Conservation (phyloP, 2,888 invertebrate genomes). For the Anoplius nigerrimus region DNA sequence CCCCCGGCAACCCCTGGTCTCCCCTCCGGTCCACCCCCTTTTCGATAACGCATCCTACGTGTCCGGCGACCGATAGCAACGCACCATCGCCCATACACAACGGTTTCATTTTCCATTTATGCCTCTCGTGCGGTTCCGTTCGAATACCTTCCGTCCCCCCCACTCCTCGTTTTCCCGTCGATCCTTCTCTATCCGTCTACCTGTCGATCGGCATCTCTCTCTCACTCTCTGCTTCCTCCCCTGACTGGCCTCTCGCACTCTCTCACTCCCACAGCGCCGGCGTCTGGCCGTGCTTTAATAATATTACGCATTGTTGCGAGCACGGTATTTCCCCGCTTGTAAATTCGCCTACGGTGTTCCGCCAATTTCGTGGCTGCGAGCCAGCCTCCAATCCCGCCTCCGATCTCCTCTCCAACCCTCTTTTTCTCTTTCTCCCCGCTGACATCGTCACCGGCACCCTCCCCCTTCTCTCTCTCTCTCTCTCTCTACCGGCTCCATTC, state of each 20-base stretch:
- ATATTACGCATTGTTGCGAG: conserved; percentile 55
- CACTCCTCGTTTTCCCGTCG: conserved; percentile 37
- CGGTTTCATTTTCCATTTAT: conserved; percentile 40
- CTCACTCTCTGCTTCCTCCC: too few relatives aligned
- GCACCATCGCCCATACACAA: conserved; percentile 37
- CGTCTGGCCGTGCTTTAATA: conserved; percentile 45
- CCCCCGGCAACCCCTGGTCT: too few relatives aligned
- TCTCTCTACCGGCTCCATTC: neutral
- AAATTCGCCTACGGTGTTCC: conserved; percentile 46
- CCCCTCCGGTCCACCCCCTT: too few relatives aligned
- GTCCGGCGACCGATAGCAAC: conserved; percentile 25
- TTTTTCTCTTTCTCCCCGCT: neutral
- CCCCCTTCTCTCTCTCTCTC: neutral
- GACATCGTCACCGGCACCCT: neutral
- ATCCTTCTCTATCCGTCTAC: conserved; percentile 30
- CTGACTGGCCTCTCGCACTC: conserved; percentile 14
- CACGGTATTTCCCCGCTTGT: conserved; percentile 40
- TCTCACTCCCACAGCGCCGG: conserved; percentile 4
- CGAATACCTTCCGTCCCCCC: conserved; percentile 44
- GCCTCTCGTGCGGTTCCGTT: conserved; percentile 21
- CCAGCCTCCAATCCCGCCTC: conserved; percentile 37
- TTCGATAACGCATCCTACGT: too few relatives aligned
- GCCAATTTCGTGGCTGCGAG: conserved; percentile 49
- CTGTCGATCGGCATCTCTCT: conserved; percentile 15
- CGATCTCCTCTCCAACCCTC: conserved; percentile 3